Evolutionary conservation across 2,113 vertebrate species (phyloP).

Genomic region (Rhynchomys soricoides): DNA sequence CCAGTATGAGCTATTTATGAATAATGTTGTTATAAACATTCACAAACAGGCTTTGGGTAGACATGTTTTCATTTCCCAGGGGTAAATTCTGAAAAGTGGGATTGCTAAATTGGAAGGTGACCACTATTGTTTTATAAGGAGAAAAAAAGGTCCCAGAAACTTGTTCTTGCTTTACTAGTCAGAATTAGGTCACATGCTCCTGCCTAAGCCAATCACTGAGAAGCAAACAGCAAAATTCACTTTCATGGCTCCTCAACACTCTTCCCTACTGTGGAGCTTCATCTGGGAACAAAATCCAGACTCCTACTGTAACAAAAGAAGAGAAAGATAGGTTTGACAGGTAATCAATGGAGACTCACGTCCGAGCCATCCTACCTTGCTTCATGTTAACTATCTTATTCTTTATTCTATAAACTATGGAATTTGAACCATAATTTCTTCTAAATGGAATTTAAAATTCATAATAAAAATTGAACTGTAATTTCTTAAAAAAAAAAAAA

Average conservation of each 20-base stretch:
- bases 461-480: no score
- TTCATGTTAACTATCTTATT: background rate
- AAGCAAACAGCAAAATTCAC: slow-evolving; percentile 47
- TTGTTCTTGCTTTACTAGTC: background rate
- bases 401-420: background rate
- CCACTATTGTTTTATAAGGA: slow-evolving; percentile 27
- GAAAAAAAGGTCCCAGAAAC: slow-evolving; percentile 37
- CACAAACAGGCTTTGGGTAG: slow-evolving; percentile 12
- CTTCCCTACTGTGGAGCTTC: background rate
- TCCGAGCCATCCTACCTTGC: background rate
- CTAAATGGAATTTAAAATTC: background rate
- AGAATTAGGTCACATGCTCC: background rate
- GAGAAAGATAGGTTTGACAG: slow-evolving; percentile 26
- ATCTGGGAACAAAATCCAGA: slow-evolving; percentile 30
- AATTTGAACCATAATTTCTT: slow-evolving; percentile 18
- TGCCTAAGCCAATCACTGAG: slow-evolving; percentile 37
- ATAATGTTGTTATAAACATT: slow-evolving; percentile 64
- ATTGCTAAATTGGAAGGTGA: slow-evolving; percentile 24
- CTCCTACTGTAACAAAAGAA: background rate
- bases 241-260: background rate
- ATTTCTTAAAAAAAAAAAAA: background rate
- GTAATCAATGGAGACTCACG: background rate
- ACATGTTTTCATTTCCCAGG: slow-evolving; percentile 42
- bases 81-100: background rate
- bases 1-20: slow-evolving; percentile 52